Conservation (phyloP, 1,140 invertebrate genomes). For the Penaeus japonicus region DNA sequence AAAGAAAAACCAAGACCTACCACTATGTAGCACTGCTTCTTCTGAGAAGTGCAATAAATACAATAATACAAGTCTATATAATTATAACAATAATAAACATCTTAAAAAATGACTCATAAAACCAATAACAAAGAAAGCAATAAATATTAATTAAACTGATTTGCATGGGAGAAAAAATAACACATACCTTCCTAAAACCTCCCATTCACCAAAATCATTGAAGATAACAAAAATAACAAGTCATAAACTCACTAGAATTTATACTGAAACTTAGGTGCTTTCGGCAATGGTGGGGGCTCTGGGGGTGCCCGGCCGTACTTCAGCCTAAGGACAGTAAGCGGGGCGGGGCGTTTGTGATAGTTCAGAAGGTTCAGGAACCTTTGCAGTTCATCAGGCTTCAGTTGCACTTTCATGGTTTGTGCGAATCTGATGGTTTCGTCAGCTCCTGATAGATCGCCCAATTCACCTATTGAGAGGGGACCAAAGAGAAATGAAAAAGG, state of each 20-base stretch:
- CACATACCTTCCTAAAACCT: no score
- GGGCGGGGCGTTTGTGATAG: conserved; percentile 9
- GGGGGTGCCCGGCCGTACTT: conserved; percentile 2
- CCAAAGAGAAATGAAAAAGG: no score
- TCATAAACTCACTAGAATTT: neutral
- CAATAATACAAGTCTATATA: no score
- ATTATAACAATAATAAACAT: no score
- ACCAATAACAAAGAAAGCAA: no score
- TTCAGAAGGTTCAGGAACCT: conserved; percentile 21
- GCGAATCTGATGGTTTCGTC: conserved; percentile 30
- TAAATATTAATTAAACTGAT: no score
- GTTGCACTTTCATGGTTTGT: neutral
- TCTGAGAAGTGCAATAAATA: no score
- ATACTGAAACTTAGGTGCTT: neutral
- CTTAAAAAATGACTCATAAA: no score
- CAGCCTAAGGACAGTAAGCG: neutral
- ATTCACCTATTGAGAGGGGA: neutral
- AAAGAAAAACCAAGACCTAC: no score
- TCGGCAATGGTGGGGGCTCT: neutral
- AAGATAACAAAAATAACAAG: neutral
- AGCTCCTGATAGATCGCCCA: neutral
- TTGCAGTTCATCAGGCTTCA: neutral
- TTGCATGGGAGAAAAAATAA: no score
- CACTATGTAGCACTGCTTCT: no score
- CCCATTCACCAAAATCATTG: no score